Base-by-base conservation (phyloP, 2,797 vertebrate genomes). In the Chromis chromis region DNA sequence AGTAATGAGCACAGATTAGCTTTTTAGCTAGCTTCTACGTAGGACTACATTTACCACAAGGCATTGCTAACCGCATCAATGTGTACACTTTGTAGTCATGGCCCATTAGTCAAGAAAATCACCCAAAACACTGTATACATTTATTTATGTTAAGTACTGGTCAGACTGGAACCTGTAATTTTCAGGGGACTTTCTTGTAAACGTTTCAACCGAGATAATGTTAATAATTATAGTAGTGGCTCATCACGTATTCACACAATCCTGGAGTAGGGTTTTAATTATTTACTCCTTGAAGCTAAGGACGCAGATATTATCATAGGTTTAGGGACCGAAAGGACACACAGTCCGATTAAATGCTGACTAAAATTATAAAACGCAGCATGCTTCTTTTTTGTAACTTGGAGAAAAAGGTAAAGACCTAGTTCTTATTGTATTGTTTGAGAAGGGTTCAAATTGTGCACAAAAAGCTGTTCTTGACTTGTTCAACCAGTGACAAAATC, bases 41-140 rank as follows among this genome's bases (percentile, higher is more conserved):
- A 14, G 48, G 53, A 91, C 87, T 85, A 81, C 87, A 83, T 78
- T 78, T 79, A 19, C 86, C 86, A 80, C 1, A 63, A 52, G 28
- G 65, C 86, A 75, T 50, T 63, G 62, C 68, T 4, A 9, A 22
- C 58, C 1, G 70, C 72, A 57, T 73, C 70, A 36, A 21, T 72
- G 69, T 82, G 81, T 71, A 70, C 74, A 61, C 28, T 77, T 50
- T 58, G 31, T 39, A 70, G 40, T 60, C 56, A 39, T 4, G 60
- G 57, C 75, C 75, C 63, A 19, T 21, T 27, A 36, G 58, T 11
- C 33, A 65, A 54, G 63, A 50, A 76, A 81, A 24, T 4, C 12
- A 12, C 22, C 19, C 16, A 6, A 46, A 7, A 19, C 4, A 42
- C 40, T 11, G 1, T 12, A 24, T 11, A 63, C 5, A 6, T 4